These are phyloP conservation scores for Cyphomyrus plagiostoma DNA, from an alignment of 2,113 vertebrate species.

Conservation along the genomic window DNA sequence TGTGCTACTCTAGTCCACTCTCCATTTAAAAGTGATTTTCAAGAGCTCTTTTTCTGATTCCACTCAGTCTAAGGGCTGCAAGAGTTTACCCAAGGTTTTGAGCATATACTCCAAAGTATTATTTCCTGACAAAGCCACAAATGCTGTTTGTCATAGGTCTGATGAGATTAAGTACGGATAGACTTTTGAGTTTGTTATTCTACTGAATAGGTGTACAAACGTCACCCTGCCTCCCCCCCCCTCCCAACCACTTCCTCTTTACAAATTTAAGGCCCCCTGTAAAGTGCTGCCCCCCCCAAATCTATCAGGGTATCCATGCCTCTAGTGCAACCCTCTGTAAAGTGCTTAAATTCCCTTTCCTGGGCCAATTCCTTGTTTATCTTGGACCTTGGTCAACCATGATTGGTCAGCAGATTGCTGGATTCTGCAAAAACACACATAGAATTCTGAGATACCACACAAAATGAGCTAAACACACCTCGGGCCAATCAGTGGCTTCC, in stretches of 20 bases:
- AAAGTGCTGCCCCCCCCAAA: too few species aligned
- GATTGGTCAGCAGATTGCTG: background rate
- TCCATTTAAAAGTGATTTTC: background rate
- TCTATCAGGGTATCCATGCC: background rate
- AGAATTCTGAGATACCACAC: background rate
- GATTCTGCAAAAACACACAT: background rate
- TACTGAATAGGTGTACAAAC: background rate
- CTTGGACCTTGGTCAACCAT: background rate
- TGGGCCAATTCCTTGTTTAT: background rate
- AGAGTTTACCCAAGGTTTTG: background rate
- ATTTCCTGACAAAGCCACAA: background rate
- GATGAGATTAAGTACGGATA: background rate
- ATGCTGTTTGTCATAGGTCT: background rate
- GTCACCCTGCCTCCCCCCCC: background rate
- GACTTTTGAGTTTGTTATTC: background rate
- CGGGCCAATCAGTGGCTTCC: background rate
- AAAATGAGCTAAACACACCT: background rate
- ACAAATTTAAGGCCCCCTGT: too few species aligned
- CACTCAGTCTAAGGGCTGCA: background rate
- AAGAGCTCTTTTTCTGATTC: background rate
- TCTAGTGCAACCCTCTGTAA: background rate
- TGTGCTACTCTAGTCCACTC: background rate
- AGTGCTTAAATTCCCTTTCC: background rate
- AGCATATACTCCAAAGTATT: background rate
- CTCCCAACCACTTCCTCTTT: background rate